Base-by-base conservation (phyloP, 2,888 invertebrate genomes). In the Caenorhabditis virilis region DNA sequence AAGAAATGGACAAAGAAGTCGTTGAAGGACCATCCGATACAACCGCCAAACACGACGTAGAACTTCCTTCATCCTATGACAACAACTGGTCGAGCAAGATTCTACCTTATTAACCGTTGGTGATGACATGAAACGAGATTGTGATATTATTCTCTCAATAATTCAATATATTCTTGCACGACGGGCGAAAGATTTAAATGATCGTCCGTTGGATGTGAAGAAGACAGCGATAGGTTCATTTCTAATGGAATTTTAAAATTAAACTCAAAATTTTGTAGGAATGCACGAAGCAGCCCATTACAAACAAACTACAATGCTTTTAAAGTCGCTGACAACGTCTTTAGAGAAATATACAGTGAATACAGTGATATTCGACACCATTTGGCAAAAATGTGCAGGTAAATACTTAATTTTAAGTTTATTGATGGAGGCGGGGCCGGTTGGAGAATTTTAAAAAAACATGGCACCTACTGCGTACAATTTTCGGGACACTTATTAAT, bases 311-410 rank as follows among this genome's bases (percentile, higher is more conserved):
- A 80, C 77, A 60, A 90, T 91, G 27, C 97, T 99, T 83, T 87
- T 99, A 36, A 93, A 93, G 82, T 97, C 97, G 0, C 85, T 98
- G 38, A 88, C 95, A 76, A 88, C 91, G 52, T 93, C 93, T 84
- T 85, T 97, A 11, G 92, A 92, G 83, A 91, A 83, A 25, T 84
- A 84, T 70, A 90, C 90, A 2, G 85, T 93, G n/a, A 92, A 93
- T 0, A 93, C n/a, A n/a, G 93, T 84, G 97, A 97, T 82, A 95
- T 98, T 80, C 89, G 93, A 45, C 94, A 94, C 80, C 94, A 95
- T 84, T 87, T 98, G 53, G 91, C 91, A 48, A 92, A 93, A 41
- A 82, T 82, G 41, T 72, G 71, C 62, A 62, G 72, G 69, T 68
- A 49, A 33, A n/a, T n/a, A 9, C 13, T 30, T 9, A 30, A 30